A percentile compares a stretch with the other conserved stretches of the same genome.
These are phyloP conservation scores for Dascillus cervinus DNA, from an alignment of 2,888 invertebrate genomes.

Conservation along the genomic window DNA sequence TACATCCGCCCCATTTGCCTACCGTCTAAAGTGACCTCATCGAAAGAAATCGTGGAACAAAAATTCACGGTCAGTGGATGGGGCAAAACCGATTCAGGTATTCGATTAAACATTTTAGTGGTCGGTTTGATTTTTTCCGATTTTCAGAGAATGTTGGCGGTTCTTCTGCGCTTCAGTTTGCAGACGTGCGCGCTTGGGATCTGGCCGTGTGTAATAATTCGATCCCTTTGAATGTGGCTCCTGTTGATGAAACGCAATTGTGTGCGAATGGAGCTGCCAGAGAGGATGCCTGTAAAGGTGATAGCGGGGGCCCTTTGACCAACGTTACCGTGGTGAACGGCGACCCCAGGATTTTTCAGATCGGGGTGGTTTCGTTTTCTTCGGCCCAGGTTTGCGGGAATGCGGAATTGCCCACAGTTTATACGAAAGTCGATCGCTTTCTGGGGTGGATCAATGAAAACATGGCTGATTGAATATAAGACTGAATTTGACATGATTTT, in stretches of 20 bases:
- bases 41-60: constrained; percentile 17
- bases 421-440: constrained; percentile 39
- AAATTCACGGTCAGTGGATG: constrained; percentile 62
- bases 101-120: constrained; percentile 13
- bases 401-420: constrained; percentile 40
- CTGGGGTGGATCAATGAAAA: constrained; percentile 42
- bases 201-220: constrained; percentile 24
- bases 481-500: not conserved
- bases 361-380: constrained; percentile 45
- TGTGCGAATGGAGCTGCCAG: constrained; percentile 38
- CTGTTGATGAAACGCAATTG: constrained; percentile 39
- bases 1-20: constrained; percentile 35
- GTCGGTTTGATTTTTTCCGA: constrained; percentile 1
- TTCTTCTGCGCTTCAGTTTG: constrained; percentile 27
- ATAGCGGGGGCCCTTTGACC: constrained; percentile 44
- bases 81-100: constrained; percentile 58
- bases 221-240: constrained; percentile 27
- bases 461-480: constrained; percentile 17
- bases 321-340: constrained; percentile 20
- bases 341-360: constrained; percentile 29
- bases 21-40: constrained; percentile 17
- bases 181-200: constrained; percentile 27
- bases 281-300: constrained; percentile 41
- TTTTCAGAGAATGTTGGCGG: constrained; percentile 29
- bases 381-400: constrained; percentile 36